phyloP scores from a whole-genome alignment of 1,140 invertebrate genomes.

The Halictus rubicundus region DNA sequence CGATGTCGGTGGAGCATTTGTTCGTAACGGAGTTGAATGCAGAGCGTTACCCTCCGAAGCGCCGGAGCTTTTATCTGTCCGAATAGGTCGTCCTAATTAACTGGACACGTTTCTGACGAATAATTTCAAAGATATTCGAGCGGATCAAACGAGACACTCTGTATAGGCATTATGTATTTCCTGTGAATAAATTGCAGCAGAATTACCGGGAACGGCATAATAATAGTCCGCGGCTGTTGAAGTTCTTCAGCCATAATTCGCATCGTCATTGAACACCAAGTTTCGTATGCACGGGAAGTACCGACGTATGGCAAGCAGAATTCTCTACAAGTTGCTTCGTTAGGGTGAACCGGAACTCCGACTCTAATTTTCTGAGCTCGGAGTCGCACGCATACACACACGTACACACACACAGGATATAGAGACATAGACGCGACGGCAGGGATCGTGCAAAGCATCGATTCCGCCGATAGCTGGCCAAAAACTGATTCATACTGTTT shows the following conservation, averaged over 20 bases:
- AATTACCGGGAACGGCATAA: no score
- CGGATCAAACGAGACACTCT: no score
- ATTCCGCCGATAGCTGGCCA: constrained; percentile 27
- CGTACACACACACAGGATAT: neutral
- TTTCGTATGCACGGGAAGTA: constrained; percentile 5
- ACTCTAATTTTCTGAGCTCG: constrained; percentile 18
- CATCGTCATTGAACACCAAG: no score
- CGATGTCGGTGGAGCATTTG: neutral
- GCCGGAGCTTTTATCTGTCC: no score
- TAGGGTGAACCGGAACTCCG: constrained; percentile 8
- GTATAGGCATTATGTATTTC: no score
- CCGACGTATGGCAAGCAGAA: neutral
- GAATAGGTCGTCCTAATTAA: no score
- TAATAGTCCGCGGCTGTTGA: no score
- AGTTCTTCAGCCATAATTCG: no score
- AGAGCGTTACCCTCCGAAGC: neutral
- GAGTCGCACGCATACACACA: neutral
- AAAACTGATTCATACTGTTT: constrained; percentile 50
- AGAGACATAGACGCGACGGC: neutral
- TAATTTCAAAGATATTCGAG: no score
- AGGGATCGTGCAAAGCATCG: constrained; percentile 40
- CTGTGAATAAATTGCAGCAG: no score
- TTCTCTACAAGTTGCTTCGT: constrained; percentile 13
- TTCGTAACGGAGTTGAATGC: neutral
- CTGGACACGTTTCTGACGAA: no score